Conservation (phyloP, 1,140 invertebrate genomes). For the Pemphigus obesinymphae region DNA sequence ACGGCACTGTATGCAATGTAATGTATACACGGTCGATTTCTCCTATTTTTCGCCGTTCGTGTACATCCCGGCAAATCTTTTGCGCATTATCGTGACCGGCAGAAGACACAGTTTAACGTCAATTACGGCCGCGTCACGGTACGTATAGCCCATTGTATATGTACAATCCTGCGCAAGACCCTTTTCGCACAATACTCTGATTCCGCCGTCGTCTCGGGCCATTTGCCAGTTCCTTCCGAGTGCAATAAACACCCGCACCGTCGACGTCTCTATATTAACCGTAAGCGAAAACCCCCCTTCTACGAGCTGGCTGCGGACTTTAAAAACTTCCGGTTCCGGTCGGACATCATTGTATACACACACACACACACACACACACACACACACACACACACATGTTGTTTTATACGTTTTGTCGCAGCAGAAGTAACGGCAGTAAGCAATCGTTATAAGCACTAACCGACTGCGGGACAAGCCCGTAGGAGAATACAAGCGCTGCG, state of each 20-base stretch:
- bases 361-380: background rate
- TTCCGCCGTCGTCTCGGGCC: constrained; percentile 1
- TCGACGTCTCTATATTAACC: constrained; percentile 29
- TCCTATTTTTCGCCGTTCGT: background rate
- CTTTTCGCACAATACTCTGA: background rate
- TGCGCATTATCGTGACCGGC: background rate
- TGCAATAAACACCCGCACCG: constrained; percentile 14
- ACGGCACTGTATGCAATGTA: background rate
- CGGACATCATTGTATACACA: constrained; percentile 2
- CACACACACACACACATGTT: no score
- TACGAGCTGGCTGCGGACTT: background rate
- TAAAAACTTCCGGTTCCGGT: constrained; percentile 39
- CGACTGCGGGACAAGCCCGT: no score
- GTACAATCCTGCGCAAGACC: background rate
- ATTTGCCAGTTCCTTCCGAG: constrained; percentile 40
- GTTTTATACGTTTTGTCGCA: no score
- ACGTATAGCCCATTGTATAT: background rate
- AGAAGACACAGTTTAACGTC: constrained; percentile 8
- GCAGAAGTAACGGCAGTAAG: no score
- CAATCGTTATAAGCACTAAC: no score
- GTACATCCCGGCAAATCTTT: no score
- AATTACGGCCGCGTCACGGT: constrained; percentile 20
- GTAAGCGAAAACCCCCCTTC: background rate
- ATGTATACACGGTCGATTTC: no score
- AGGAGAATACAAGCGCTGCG: no score